Evolutionary conservation across 2,888 invertebrate species (phyloP).

Genomic region (Ptycholaimellus sp.): DNA sequence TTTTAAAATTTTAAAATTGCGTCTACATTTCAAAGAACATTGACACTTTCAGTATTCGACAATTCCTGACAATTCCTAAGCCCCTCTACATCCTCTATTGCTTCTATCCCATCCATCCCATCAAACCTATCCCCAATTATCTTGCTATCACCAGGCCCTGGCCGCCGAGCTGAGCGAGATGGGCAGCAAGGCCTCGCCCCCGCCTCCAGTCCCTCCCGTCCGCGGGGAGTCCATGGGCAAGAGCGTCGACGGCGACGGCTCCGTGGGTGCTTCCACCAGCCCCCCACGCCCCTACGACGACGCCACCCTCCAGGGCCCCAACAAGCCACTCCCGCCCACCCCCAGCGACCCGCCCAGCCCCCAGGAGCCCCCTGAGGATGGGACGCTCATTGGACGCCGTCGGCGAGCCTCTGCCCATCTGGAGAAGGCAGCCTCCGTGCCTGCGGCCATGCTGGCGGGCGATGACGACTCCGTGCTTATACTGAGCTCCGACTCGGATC

Average conservation of each 20-base stretch:
- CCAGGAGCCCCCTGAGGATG: constrained; percentile 8
- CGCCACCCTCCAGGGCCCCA: constrained; percentile 36
- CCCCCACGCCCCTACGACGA: constrained; percentile 8
- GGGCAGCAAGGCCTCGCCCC: constrained; percentile 28
- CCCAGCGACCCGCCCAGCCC: constrained; percentile 44
- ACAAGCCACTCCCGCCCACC: constrained; percentile 72
- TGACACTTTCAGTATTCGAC: too few relatives aligned
- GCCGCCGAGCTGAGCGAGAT: constrained; percentile 85
- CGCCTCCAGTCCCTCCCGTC: constrained; percentile 25
- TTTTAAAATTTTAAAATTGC: too few relatives aligned
- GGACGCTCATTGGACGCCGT: constrained; percentile 7
- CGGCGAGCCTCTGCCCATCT: not conserved
- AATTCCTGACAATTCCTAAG: too few relatives aligned
- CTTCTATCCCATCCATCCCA: too few relatives aligned
- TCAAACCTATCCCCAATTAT: too few relatives aligned
- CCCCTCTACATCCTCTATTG: too few relatives aligned
- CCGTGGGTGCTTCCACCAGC: constrained; percentile 9
- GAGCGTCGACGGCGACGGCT: constrained; percentile 8
- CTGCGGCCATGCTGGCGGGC: too few relatives aligned
- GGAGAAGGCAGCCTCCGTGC: too few relatives aligned
- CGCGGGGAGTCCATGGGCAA: too few relatives aligned
- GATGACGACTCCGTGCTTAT: too few relatives aligned
- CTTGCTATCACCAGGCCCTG: constrained; percentile 75
- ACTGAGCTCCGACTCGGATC: too few relatives aligned
- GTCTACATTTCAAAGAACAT: too few relatives aligned